Percentiles rank a stretch among this genome's conserved stretches.
Evolutionary conservation across 2,113 vertebrate genomes (phyloP).

Genomic region (Buteo buteo): DNA sequence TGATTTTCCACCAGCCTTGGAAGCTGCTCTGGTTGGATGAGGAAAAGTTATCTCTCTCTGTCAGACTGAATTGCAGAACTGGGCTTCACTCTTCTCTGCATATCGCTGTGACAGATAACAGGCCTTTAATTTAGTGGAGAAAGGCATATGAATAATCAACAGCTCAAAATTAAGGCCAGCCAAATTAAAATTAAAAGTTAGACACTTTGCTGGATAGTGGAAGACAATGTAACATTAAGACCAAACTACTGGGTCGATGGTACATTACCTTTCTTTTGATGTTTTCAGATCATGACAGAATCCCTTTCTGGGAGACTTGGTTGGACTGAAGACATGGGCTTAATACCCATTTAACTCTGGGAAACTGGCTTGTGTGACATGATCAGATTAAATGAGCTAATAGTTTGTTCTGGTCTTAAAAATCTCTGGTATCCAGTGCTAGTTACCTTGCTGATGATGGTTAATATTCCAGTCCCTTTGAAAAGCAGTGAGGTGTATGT

Average conservation of each 20-base stretch:
- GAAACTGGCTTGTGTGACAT: not conserved
- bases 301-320: not conserved
- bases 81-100: not conserved
- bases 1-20: not conserved
- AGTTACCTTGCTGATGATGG: not conserved
- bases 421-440: not conserved
- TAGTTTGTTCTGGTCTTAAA: not conserved
- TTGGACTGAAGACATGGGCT: not conserved
- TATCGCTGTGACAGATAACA: not conserved
- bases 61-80: conserved; percentile 6
- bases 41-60: not conserved
- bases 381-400: not conserved
- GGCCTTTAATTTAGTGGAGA: not conserved
- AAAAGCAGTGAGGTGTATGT: not conserved
- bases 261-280: not conserved
- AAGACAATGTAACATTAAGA: not conserved
- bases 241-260: not conserved
- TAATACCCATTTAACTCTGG: not conserved
- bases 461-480: not conserved
- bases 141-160: not conserved
- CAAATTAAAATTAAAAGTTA: not conserved
- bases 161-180: not conserved
- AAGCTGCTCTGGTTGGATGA: not conserved
- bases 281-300: not conserved
- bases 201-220: not conserved